A percentile compares a stretch with the other conserved stretches of the same genome.
phyloP scores from a whole-genome alignment of 2,888 invertebrate genomes.

The Brachypalpus laphriformis region DNA sequence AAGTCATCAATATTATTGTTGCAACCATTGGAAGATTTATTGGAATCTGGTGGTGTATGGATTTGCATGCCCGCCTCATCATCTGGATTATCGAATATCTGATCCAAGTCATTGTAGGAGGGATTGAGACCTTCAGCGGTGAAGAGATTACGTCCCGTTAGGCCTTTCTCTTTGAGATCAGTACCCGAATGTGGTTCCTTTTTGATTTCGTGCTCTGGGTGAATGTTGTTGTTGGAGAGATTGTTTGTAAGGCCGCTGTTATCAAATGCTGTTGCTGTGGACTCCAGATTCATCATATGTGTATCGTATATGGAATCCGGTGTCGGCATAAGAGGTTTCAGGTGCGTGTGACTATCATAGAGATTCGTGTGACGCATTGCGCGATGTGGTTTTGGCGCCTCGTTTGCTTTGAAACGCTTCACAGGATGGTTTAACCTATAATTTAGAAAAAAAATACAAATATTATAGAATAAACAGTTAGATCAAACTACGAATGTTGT shows the following conservation, averaged over 20 bases:
- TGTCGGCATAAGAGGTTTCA: constrained; percentile 83
- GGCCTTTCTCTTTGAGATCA: constrained; percentile 80
- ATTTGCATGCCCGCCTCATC: constrained; percentile 86
- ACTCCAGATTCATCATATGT: constrained; percentile 78
- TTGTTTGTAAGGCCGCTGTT: constrained; percentile 77
- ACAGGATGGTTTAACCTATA: constrained; percentile 94
- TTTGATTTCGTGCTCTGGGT: constrained; percentile 84
- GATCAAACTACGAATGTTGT: neutral
- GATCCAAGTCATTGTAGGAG: constrained; percentile 94
- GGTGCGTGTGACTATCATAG: constrained; percentile 86
- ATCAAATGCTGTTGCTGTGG: constrained; percentile 70
- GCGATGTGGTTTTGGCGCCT: constrained; percentile 82
- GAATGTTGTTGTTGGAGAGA: constrained; percentile 76
- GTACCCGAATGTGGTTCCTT: constrained; percentile 85
- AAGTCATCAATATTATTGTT: constrained; percentile 81
- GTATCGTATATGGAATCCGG: constrained; percentile 80
- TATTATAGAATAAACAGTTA: neutral
- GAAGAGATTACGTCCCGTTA: constrained; percentile 85
- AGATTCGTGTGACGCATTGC: constrained; percentile 83
- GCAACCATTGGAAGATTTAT: constrained; percentile 86
- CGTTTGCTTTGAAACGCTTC: constrained; percentile 90
- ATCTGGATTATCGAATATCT: constrained; percentile 92
- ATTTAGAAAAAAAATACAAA: neutral
- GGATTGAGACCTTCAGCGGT: constrained; percentile 95
- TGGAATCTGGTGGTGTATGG: constrained; percentile 95